phyloP scores from a whole-genome alignment of 2,797 vertebrate species.

The Parauchenoglanis ngamensis region DNA sequence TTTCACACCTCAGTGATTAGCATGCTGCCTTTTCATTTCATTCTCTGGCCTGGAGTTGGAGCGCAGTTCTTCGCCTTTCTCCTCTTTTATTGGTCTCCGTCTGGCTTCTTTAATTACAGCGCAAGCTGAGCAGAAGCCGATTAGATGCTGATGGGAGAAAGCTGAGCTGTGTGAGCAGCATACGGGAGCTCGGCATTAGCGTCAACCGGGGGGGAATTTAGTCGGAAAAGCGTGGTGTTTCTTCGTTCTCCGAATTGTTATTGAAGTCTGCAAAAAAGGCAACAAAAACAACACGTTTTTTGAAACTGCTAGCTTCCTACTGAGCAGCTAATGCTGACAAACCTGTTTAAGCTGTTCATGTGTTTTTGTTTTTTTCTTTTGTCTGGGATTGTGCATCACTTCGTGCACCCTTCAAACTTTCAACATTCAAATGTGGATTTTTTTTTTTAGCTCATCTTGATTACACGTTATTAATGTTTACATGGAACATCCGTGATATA shows the following conservation, averaged over 20 bases:
- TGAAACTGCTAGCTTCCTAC: not conserved
- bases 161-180: slow-evolving; percentile 3
- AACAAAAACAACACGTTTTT: not conserved
- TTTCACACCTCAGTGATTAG: slow-evolving; percentile 52
- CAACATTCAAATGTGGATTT: not conserved
- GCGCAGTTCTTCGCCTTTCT: slow-evolving; percentile 30
- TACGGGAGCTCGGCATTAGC: not conserved
- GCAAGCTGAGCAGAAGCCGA: slow-evolving; percentile 40
- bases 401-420: not conserved
- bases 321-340: not conserved
- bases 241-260: slow-evolving; percentile 25
- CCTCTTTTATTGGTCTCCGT: slow-evolving; percentile 29
- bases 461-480: not conserved
- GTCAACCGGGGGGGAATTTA: not conserved
- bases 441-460: not conserved
- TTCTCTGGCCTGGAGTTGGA: slow-evolving; percentile 33
- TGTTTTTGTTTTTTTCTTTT: not conserved
- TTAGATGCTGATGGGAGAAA: slow-evolving; percentile 43
- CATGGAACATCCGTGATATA: not conserved
- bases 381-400: not conserved
- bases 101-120: slow-evolving; percentile 51
- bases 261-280: not conserved
- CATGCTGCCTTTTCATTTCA: slow-evolving; percentile 51
- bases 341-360: not conserved
- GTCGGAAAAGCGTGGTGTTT: not conserved